Evolutionary conservation across 2,888 invertebrate species (phyloP), one percentile per base, ranked within the genome.

Genomic region (Lutraria lutraria): DNA sequence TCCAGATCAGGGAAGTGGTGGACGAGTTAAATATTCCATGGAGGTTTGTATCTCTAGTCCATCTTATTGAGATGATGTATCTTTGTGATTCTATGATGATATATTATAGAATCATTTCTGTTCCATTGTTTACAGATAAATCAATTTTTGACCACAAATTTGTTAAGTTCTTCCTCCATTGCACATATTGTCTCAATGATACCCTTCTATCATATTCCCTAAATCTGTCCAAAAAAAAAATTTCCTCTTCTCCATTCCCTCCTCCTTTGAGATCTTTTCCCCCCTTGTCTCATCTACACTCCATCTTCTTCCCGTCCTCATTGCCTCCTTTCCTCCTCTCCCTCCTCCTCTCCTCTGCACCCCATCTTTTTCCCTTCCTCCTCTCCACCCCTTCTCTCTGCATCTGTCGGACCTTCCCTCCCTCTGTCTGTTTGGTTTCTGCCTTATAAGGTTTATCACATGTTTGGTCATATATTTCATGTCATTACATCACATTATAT

Each of bases 1-100:
- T 82, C 94, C 94, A n/a, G 95, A 95, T 89, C 93, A 93, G 82
- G 94, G 94, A 8, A 53, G 88, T 21, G 94, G 94, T 29, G 93
- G 93, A n/a, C 89, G 91, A 29, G 88, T 94, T 1, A 89, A 87
- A 6, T 95, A 93, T 84, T 94, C 93, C 29, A 94, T 95, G 94
- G 88, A 93, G 91, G 95, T 95, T 92, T 88, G 87, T 68, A 25
- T 68, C 4, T 60, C 43, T 4, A 43, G 8, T 43, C 43, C 52
- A 34, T 21, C 2, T 19, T 19, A 56, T 56, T 19, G 21, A 56
- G 1, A 19, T 15, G 56, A n/a, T n/a, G 56, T 56, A 19, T 56
- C 0, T 34, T 34, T 72, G 31, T 72, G n/a, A 21, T n/a, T n/a
- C n/a, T n/a, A n/a, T 25, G 63, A 12, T 68, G 8, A 8, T 68